Conservation (phyloP, 2,888 invertebrate genomes). For the Ceratothoa steindachneri region DNA sequence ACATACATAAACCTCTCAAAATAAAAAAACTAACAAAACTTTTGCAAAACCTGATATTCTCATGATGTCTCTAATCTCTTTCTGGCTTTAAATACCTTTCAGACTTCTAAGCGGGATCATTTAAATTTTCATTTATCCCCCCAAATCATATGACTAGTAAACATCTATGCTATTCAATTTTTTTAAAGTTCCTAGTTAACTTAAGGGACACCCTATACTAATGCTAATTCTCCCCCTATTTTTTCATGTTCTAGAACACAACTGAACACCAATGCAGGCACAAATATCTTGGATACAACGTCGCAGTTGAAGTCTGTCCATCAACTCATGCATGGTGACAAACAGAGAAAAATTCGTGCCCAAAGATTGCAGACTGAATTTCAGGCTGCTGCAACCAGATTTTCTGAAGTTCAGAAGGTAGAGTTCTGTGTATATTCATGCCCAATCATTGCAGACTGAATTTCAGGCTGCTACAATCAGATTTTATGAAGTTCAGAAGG, state of each 20-base stretch:
- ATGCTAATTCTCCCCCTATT: too few relatives aligned
- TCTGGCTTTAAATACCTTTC: too few relatives aligned
- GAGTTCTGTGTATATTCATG: constrained; percentile 49
- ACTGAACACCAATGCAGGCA: constrained; percentile 53
- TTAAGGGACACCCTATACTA: too few relatives aligned
- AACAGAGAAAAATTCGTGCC: constrained; percentile 75
- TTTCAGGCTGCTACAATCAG: constrained; percentile 73
- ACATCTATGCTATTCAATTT: too few relatives aligned
- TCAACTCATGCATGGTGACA: constrained; percentile 62
- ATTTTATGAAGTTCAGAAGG: constrained; percentile 76
- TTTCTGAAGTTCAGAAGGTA: constrained; percentile 75
- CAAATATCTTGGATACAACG: constrained; percentile 20
- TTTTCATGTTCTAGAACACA: constrained; percentile 66
- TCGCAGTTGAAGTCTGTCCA: constrained; percentile 23
- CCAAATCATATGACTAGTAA: too few relatives aligned
- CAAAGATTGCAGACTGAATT: constrained; percentile 79
- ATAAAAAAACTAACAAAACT: too few relatives aligned
- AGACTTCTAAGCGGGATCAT: too few relatives aligned
- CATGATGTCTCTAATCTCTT: too few relatives aligned
- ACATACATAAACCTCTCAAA: too few relatives aligned
- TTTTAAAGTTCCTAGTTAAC: too few relatives aligned
- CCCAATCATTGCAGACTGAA: constrained; percentile 75
- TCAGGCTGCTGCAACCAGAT: constrained; percentile 70
- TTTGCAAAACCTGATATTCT: too few relatives aligned
- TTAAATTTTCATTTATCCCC: too few relatives aligned